A percentile compares a stretch with the other conserved stretches of the same genome.
These are phyloP conservation scores for Cyclophora punctaria DNA, from an alignment of 2,888 invertebrate species.

Conservation along the genomic window DNA sequence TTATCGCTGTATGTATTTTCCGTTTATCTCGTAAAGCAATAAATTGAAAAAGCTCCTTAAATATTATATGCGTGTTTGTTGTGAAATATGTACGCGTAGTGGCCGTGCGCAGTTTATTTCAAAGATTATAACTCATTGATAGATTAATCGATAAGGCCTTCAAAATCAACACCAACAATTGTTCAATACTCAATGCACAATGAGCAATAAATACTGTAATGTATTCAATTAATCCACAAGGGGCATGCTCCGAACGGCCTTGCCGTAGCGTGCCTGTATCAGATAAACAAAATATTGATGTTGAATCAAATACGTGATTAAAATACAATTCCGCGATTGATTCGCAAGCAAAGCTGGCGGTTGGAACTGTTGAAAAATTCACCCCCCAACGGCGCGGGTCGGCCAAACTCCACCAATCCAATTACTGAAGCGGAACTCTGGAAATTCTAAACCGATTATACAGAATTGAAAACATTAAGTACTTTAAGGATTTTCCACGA, in stretches of 20 bases:
- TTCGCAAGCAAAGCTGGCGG: conserved; percentile 39
- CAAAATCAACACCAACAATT: conserved; percentile 13
- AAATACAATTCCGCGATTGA: conserved; percentile 37
- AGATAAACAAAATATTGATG: conserved; percentile 13
- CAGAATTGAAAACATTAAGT: conserved; percentile 75
- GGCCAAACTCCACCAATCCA: conserved; percentile 64
- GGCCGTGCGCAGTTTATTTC: no score
- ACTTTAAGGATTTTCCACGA: conserved; percentile 55
- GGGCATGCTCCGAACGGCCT: conserved; percentile 16
- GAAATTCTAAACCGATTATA: conserved; percentile 75
- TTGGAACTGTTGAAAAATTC: conserved; percentile 54
- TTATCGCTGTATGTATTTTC: no score
- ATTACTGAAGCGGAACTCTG: conserved; percentile 68
- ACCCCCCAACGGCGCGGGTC: conserved; percentile 32
- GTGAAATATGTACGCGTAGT: no score
- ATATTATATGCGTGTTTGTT: no score
- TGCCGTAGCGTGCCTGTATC: conserved; percentile 6
- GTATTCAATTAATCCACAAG: conserved; percentile 9
- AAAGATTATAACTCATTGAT: no score
- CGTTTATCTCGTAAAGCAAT: background rate
- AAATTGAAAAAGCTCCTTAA: background rate
- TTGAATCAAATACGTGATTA: conserved; percentile 21
- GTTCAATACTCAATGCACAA: conserved; percentile 18
- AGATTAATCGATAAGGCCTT: conserved; percentile 12
- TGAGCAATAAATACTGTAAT: conserved; percentile 15